Evolutionary conservation across 2,888 invertebrate genomes (phyloP).

Genomic region (Sphinx pinastri): DNA sequence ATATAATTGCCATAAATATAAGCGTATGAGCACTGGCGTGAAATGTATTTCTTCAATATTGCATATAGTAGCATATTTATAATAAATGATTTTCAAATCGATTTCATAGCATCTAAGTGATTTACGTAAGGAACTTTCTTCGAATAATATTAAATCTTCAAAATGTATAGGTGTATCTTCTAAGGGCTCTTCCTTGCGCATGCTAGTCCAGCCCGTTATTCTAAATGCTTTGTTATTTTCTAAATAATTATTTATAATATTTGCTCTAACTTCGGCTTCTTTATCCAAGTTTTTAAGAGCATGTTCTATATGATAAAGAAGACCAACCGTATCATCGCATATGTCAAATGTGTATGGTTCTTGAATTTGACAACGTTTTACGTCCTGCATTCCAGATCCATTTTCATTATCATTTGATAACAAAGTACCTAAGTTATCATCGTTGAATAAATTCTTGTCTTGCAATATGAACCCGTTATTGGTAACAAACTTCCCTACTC

Average conservation of each 20-base stretch:
- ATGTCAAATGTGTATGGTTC: constrained; percentile 60
- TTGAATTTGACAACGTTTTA: constrained; percentile 37
- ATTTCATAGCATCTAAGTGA: constrained; percentile 74
- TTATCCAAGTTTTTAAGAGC: constrained; percentile 67
- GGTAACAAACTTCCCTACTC: constrained; percentile 79
- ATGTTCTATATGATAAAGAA: constrained; percentile 72
- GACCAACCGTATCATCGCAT: constrained; percentile 68
- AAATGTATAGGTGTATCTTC: constrained; percentile 37
- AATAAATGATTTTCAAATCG: constrained; percentile 78
- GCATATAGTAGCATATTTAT: constrained; percentile 78
- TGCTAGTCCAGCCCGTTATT: constrained; percentile 31
- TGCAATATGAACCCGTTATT: constrained; percentile 81
- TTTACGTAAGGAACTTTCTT: constrained; percentile 73
- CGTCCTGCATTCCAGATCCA: constrained; percentile 34
- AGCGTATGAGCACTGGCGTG: constrained; percentile 74
- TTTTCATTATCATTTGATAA: constrained; percentile 41
- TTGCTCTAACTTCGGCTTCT: constrained; percentile 52
- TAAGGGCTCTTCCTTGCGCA: constrained; percentile 37
- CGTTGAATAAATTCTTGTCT: constrained; percentile 75
- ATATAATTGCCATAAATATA: constrained; percentile 85
- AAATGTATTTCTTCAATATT: constrained; percentile 63
- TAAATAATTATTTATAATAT: constrained; percentile 61
- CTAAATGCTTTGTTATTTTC: constrained; percentile 54
- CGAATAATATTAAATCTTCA: constrained; percentile 62
- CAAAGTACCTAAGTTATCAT: constrained; percentile 73